Evolutionary conservation across 2,113 vertebrate species (phyloP).

Genomic region (Eulacestoma nigropectus): DNA sequence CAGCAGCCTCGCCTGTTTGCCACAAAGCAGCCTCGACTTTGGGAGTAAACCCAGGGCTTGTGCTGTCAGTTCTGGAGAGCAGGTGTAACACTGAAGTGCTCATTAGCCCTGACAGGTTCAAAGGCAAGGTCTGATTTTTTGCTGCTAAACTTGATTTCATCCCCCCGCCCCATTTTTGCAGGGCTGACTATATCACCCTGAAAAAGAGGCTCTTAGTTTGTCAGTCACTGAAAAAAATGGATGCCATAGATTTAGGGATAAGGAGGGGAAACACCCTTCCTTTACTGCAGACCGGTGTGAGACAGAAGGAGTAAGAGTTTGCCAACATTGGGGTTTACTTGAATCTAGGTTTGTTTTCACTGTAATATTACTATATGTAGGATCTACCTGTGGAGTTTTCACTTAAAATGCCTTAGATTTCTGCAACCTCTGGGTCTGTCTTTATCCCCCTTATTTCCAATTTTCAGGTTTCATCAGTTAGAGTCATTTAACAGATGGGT

Average conservation of each 20-base stretch:
- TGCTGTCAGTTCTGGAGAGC: conserved; percentile 29
- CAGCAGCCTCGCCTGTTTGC: conserved; percentile 9
- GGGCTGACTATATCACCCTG: not conserved
- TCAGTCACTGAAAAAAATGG: not conserved
- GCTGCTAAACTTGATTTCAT: not conserved
- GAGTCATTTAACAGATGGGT: not conserved
- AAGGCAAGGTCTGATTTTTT: conserved; percentile 3
- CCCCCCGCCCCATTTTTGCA: not conserved
- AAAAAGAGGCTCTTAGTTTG: not conserved
- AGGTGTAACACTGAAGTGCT: not conserved
- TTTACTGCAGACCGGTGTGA: not conserved
- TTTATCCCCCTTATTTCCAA: not conserved
- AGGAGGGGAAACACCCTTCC: not conserved
- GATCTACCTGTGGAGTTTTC: not conserved
- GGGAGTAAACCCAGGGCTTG: conserved; percentile 34
- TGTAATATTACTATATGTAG: not conserved
- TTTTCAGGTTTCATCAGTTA: not conserved
- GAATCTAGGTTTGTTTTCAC: not conserved
- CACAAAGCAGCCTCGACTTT: not conserved
- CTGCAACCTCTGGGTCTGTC: not conserved
- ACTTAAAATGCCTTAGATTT: not conserved
- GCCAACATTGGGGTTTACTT: not conserved
- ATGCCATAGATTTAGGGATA: not conserved
- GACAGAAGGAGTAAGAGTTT: not conserved
- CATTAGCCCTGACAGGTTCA: conserved; percentile 14